phyloP scores from a whole-genome alignment of 1,140 invertebrate genomes.

The Drosophila nebulosa region DNA sequence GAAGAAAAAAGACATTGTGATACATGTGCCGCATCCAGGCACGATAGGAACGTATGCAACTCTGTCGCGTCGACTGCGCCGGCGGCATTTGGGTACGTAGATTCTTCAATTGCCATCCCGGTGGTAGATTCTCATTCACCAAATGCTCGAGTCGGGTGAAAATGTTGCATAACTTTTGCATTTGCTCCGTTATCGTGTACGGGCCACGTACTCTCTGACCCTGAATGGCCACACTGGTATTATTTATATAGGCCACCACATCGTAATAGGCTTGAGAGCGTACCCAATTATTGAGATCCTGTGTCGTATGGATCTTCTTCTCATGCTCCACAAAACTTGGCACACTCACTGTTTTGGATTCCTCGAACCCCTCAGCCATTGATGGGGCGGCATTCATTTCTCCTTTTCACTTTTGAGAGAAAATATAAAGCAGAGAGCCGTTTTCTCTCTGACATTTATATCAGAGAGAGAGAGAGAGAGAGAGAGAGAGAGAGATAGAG shows the following conservation, averaged over 20 bases:
- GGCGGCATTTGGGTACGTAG: background rate
- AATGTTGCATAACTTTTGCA: slow-evolving; percentile 26
- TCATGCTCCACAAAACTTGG: slow-evolving; percentile 23
- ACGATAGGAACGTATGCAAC: slow-evolving; percentile 9
- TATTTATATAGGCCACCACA: slow-evolving; percentile 46
- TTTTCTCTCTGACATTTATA: too few species aligned
- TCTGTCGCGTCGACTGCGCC: background rate
- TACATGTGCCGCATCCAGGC: slow-evolving; percentile 36
- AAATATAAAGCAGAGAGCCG: too few species aligned
- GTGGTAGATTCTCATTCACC: slow-evolving; percentile 11
- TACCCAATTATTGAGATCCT: slow-evolving; percentile 38
- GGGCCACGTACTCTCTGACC: background rate
- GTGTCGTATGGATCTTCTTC: slow-evolving; percentile 9
- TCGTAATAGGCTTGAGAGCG: slow-evolving; percentile 45
- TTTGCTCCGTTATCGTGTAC: slow-evolving; percentile 17
- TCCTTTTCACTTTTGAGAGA: too few species aligned
- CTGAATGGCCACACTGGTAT: slow-evolving; percentile 49
- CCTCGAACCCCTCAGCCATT: background rate
- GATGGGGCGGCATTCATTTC: background rate
- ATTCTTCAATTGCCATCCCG: background rate
- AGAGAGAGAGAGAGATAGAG: too few species aligned
- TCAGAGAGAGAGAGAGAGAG: too few species aligned
- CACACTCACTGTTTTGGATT: background rate
- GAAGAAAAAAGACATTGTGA: slow-evolving; percentile 17
- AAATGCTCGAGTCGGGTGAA: slow-evolving; percentile 39